Base-by-base conservation (phyloP, 2,797 vertebrate genomes). In the Borostomias antarcticus region DNA sequence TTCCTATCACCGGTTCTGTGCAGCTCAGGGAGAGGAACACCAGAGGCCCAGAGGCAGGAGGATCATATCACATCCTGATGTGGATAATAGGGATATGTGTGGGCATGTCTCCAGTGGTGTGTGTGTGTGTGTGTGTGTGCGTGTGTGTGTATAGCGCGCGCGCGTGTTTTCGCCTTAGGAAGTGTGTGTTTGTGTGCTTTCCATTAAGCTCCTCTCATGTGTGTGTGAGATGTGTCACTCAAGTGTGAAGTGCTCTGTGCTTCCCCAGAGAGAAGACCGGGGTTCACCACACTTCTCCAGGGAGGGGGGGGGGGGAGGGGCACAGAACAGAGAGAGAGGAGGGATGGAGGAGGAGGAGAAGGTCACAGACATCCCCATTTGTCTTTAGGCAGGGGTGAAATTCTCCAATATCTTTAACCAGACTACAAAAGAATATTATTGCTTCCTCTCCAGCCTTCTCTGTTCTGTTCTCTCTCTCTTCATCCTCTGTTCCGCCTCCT, bases 161-260 rank as follows among this genome's bases (percentile, higher is more conserved):
- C n/a, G n/a, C n/a, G n/a, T n/a, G n/a, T n/a, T n/a, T n/a, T n/a
- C n/a, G n/a, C n/a, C n/a, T n/a, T n/a, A n/a, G n/a, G n/a, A n/a
- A n/a, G 53, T 19, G 64, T 29, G 40, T 30, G 64, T 9, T 26
- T 33, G 64, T 6, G n/a, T 32, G 64, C 32, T 29, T 17, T 33
- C 19, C 26, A 53, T 37, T 53, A 25, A 53, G 26, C 19, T 30
- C 21, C 51, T 33, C 19, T 25, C 47, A 30, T 33, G 58, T 43
- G 50, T 52, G 64, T 70, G 73, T 48, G 47, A 64, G 61, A 69
- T 71, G 58, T 73, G 68, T 50, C 66, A 50, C 47, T 29, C 54
- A 53, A 33, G 52, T 75, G 62, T 21, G 57, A 74, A 71, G 54
- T 60, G 45, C 45, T 66, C 56, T 72, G 33, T 8, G 11, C 13